Conservation (phyloP, 2,797 vertebrate genomes). For the Squalus acanthias region DNA sequence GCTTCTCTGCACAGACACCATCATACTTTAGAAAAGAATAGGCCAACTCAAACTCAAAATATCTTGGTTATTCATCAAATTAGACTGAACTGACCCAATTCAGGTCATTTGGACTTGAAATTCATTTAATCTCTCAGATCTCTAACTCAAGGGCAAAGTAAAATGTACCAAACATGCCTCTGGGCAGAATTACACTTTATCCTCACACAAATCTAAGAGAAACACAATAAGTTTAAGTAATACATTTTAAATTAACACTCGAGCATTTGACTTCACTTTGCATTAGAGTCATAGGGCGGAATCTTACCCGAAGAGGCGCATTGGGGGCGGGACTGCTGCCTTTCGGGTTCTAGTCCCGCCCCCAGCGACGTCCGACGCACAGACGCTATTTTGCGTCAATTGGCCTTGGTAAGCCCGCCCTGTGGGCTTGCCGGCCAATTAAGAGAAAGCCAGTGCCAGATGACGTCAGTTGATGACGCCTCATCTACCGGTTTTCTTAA, state of each 20-base stretch:
- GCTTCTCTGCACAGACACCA: neutral
- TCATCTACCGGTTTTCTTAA: too few relatives aligned
- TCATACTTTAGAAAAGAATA: neutral
- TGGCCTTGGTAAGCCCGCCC: too few relatives aligned
- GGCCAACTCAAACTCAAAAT: conserved; percentile 9
- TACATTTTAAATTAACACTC: neutral
- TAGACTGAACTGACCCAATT: conserved; percentile 25
- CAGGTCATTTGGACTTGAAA: neutral
- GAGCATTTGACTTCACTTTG: neutral
- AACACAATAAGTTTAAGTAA: neutral
- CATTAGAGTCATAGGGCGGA: neutral
- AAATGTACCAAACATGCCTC: neutral
- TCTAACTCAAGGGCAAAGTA: neutral
- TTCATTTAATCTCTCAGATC: neutral
- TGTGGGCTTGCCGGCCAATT: too few relatives aligned
- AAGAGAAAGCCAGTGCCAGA: too few relatives aligned
- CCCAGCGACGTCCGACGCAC: too few relatives aligned
- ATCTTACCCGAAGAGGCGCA: too few relatives aligned
- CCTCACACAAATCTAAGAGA: neutral
- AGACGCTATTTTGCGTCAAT: too few relatives aligned
- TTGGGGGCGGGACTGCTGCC: too few relatives aligned
- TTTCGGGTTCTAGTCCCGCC: too few relatives aligned
- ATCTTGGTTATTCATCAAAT: conserved; percentile 22
- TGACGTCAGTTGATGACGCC: too few relatives aligned
- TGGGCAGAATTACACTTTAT: neutral